Evolutionary conservation across 2,888 invertebrate species (phyloP).

Genomic region (Pheosia gnoma): DNA sequence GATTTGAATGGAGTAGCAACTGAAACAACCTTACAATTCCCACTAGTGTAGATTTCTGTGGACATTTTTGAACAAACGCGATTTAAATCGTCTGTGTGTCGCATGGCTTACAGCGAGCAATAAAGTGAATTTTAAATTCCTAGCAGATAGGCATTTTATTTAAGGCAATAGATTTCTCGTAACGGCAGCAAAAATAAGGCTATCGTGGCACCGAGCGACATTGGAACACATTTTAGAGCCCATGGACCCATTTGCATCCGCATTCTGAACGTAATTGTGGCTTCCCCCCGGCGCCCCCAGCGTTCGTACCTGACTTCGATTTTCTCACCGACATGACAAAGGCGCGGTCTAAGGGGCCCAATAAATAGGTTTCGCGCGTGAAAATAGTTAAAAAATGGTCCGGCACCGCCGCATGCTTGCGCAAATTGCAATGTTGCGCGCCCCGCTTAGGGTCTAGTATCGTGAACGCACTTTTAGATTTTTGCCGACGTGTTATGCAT

Average conservation of each 20-base stretch:
- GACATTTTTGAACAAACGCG: slow-evolving; percentile 14
- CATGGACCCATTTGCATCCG: slow-evolving; percentile 78
- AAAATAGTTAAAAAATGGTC: slow-evolving; percentile 76
- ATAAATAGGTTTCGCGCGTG: slow-evolving; percentile 75
- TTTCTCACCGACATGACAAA: slow-evolving; percentile 79
- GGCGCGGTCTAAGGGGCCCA: slow-evolving; percentile 80
- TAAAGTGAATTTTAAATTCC: slow-evolving; percentile 72
- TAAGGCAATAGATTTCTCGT: slow-evolving; percentile 76
- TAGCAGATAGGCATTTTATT: slow-evolving; percentile 77
- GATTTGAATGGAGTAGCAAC: too few species aligned
- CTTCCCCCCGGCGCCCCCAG: slow-evolving; percentile 58
- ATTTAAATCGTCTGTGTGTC: slow-evolving; percentile 36
- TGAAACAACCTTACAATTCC: too few species aligned
- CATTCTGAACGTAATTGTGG: slow-evolving; percentile 79
- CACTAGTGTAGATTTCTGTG: too few species aligned
- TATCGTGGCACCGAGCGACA: slow-evolving; percentile 62
- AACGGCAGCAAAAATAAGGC: slow-evolving; percentile 78
- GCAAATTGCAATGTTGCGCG: slow-evolving; percentile 53
- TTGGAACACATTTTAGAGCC: slow-evolving; percentile 73
- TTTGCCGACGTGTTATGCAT: slow-evolving; percentile 44
- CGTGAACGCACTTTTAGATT: slow-evolving; percentile 25
- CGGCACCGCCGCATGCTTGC: slow-evolving; percentile 43
- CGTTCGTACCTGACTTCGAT: slow-evolving; percentile 77
- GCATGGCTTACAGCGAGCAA: slow-evolving; percentile 58
- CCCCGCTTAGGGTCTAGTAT: slow-evolving; percentile 51